Evolutionary conservation across 2,113 vertebrate genomes (phyloP), one percentile per base, ranked within the genome.

Genomic region (Pteropus alecto): DNA sequence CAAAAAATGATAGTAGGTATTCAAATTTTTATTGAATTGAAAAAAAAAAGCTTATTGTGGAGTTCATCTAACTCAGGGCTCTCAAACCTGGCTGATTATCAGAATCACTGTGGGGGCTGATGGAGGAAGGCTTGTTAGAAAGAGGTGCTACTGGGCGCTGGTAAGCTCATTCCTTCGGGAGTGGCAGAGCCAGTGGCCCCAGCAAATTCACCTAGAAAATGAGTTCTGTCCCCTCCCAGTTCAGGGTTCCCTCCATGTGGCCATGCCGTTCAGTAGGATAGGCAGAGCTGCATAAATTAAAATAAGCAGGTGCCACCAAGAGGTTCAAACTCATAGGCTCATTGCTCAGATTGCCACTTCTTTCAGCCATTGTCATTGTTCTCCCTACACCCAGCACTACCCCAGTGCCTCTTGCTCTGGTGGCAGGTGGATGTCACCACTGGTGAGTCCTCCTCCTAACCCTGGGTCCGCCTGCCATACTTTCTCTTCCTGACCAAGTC

Each of bases 371-470:
- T n/a, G 5, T 26, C 19, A 5, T 22, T 18, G 16, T 5, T 58
- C 28, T 43, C 46, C 43, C 35, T 33, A 8, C 67, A 5, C n/a
- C 26, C 28, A 2, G 33, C 3, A 1, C 16, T 4, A 16, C 46
- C 2, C 30, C 0, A 0, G 14, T 13, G 46, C 48, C 33, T n/a
- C 61, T 35, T 6, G 15, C 28, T 84, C 6, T 22, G 6, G 22
- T 6, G 21, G 33, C 12, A 3, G 79, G 18, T 9, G 11, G 65
- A 7, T 22, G 13, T 61, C 65, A 14, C 35, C 19, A 2, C 54
- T 2, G 21, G 14, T 33, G 56, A 22, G 14, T 4, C 48, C 15
- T 93, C 43, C 28, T 46, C 24, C 3, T 26, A 5, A 5, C 11
- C 28, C 35, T 1, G 0, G n/a, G 26, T 35, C 48, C 10, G 0